Evolutionary conservation across 1,140 invertebrate species (phyloP).

Genomic region (Drosophila bipectinata): DNA sequence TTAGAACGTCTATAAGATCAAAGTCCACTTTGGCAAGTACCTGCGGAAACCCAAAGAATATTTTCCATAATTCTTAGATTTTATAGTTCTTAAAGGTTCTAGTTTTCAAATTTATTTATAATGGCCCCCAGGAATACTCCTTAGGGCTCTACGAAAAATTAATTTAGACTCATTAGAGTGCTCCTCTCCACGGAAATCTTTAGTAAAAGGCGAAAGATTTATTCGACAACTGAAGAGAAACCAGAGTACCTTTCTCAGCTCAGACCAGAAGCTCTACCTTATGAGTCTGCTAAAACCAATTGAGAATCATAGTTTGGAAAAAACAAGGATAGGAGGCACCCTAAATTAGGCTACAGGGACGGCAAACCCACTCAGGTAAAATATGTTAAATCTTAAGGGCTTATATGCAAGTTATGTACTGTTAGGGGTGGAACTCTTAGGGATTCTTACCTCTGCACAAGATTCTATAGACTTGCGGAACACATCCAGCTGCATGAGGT

Average conservation of each 20-base stretch:
- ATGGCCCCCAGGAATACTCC: slow-evolving; percentile 26
- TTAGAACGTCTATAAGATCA: slow-evolving; percentile 92
- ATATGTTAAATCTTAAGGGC: slow-evolving; percentile 85
- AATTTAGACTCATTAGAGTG: slow-evolving; percentile 83
- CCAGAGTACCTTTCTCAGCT: slow-evolving; percentile 51
- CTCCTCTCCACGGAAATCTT: slow-evolving; percentile 84
- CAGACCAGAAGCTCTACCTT: not conserved
- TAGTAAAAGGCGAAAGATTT: slow-evolving; percentile 85
- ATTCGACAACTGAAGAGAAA: slow-evolving; percentile 84
- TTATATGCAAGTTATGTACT: not conserved
- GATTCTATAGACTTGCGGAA: slow-evolving; percentile 92
- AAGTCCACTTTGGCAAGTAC: slow-evolving; percentile 86
- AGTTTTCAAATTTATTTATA: slow-evolving; percentile 12
- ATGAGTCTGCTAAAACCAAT: not conserved
- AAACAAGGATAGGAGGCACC: not conserved
- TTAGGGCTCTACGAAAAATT: slow-evolving; percentile 19
- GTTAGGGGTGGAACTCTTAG: not conserved
- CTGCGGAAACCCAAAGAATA: slow-evolving; percentile 16
- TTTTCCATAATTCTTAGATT: not conserved
- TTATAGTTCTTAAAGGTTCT: too few species aligned
- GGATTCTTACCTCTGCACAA: slow-evolving; percentile 86
- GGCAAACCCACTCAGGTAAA: slow-evolving; percentile 1
- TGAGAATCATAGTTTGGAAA: slow-evolving; percentile 12
- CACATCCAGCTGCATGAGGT: slow-evolving; percentile 91
- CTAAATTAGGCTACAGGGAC: not conserved